Conservation (phyloP, 1,140 invertebrate species). For the Spodoptera frugiperda region DNA sequence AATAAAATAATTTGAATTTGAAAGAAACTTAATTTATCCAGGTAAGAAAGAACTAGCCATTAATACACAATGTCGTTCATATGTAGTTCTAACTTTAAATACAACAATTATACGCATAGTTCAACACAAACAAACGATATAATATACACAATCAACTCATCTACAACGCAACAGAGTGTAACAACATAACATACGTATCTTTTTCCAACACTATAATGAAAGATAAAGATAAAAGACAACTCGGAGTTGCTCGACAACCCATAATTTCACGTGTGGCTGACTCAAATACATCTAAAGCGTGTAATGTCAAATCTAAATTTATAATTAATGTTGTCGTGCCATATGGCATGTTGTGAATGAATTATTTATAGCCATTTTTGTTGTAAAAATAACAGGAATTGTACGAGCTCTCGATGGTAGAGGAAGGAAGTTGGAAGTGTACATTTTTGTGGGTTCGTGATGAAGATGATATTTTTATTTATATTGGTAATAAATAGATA, state of each 20-base stretch:
- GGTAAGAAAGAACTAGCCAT: background rate
- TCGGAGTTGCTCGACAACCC: constrained; percentile 18
- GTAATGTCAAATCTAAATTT: constrained; percentile 47
- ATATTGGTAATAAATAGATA: too few relatives aligned
- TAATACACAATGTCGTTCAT: background rate
- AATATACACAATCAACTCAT: background rate
- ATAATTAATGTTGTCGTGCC: constrained; percentile 50
- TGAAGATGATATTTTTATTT: too few relatives aligned
- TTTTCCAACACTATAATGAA: constrained; percentile 29
- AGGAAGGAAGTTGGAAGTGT: constrained; percentile 13
- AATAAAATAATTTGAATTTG: too few relatives aligned
- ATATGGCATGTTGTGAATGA: constrained; percentile 48
- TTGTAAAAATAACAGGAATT: constrained; percentile 46
- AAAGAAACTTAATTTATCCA: background rate
- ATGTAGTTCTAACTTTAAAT: background rate
- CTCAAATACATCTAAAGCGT: constrained; percentile 28
- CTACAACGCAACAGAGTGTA: background rate
- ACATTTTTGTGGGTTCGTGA: too few relatives aligned
- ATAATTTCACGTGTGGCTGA: constrained; percentile 44
- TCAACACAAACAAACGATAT: background rate
- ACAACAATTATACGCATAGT: background rate
- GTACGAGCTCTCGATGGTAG: constrained; percentile 5
- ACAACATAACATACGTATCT: constrained; percentile 4
- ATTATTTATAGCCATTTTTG: constrained; percentile 45
- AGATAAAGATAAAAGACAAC: constrained; percentile 36